Evolutionary conservation across 2,888 invertebrate species (phyloP), one percentile per base, ranked within the genome.

Genomic region (Teleogryllus oceanicus): DNA sequence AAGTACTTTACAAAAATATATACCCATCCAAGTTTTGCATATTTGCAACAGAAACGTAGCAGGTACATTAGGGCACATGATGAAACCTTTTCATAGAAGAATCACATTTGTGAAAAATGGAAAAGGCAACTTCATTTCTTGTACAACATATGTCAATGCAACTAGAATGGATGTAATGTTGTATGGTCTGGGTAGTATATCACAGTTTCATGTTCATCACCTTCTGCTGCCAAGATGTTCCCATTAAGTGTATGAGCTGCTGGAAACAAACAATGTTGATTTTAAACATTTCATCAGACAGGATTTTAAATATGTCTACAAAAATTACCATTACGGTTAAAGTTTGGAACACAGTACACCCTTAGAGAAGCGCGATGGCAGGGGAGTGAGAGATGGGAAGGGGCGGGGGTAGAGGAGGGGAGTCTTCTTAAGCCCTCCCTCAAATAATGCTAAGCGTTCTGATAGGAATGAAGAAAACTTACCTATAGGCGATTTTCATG

Each of bases 261-360:
- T 1, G 80, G 78, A 78, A 77, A 80, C 2, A 84, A 85, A 62
- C 13, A 11, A 18, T 78, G 18, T 50, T n/a, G 24, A 24, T 24
- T 78, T 49, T 4, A n/a, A n/a, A 2, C 0, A 0, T 37, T 37
- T 5, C 37, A 37, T 37, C 8, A 5, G 8, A 37, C 37, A 37
- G 37, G 4, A 37, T 8, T 37, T 37, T 37, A 8, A 37, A 37
- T 5, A 37, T 37, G 37, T 8, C 4, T 24, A 24, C 3, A 24
- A 24, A 24, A 24, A 24, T 24, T 24, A 21, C 21, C 21, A 21
- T 21, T 21, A 21, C 21, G 21, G 21, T 21, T 21, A 21, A 21
- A 21, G 21, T 21, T 21, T 21, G 1, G 21, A 21, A 21, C 21
- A 21, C 21, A 1, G 21, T 21, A 21, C 21, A 21, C 21, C 21